These are phyloP conservation scores for Copsychus sechellarum DNA, from an alignment of 2,113 vertebrate species.

Conservation along the genomic window DNA sequence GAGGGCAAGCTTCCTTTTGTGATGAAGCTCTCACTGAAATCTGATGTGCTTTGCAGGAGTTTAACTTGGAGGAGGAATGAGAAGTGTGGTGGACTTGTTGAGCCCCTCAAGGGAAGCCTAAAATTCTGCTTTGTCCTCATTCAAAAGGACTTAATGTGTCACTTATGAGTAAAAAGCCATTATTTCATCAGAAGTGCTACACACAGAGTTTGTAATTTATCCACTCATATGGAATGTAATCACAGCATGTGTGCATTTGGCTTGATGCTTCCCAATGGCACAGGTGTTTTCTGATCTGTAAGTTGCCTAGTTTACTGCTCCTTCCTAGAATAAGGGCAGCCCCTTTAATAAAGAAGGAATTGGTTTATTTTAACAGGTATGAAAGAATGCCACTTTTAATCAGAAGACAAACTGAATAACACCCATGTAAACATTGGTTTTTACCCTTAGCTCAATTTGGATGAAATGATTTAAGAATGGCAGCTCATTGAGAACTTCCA, in stretches of 20 bases:
- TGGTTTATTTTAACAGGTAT: background rate
- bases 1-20: conserved; percentile 17
- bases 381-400: background rate
- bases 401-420: background rate
- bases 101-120: background rate
- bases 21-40: background rate
- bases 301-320: background rate
- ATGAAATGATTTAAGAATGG: background rate
- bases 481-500: background rate
- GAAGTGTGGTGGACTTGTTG: conserved; percentile 25
- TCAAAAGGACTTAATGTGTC: background rate
- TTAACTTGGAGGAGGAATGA: background rate
- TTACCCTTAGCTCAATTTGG: background rate
- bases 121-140: background rate
- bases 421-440: background rate
- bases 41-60: background rate
- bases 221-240: background rate
- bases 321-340: background rate
- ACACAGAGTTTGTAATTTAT: background rate
- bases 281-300: background rate
- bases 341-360: background rate
- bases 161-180: background rate
- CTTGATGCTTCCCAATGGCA: background rate
- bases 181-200: background rate
- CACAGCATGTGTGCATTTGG: background rate